Conservation (phyloP, 1,140 invertebrate genomes). For the Bombus impatiens region DNA sequence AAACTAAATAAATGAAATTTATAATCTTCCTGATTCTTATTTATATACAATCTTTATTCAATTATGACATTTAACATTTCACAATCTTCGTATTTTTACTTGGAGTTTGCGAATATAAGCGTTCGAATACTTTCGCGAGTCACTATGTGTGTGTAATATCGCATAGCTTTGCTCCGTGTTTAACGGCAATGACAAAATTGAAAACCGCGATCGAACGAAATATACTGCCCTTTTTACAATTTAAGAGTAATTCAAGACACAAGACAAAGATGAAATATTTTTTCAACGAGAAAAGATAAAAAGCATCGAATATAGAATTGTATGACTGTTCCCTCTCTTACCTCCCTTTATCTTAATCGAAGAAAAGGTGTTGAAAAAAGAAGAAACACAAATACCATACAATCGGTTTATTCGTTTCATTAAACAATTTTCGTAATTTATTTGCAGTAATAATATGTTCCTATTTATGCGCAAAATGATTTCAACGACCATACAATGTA, state of each 20-base stretch:
- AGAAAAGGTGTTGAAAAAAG: no score
- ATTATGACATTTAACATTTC: conserved; percentile 37
- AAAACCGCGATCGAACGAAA: background rate
- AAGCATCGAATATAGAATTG: background rate
- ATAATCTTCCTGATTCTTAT: conserved; percentile 36
- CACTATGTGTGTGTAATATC: no score
- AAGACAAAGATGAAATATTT: background rate
- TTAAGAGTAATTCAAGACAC: background rate
- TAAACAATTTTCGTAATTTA: no score
- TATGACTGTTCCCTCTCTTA: background rate
- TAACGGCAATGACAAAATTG: background rate
- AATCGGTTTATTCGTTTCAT: no score
- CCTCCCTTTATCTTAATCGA: background rate
- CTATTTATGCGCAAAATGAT: no score
- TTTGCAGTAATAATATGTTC: no score
- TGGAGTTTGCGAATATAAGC: background rate
- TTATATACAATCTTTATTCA: conserved; percentile 53
- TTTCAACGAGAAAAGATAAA: background rate
- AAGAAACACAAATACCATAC: background rate
- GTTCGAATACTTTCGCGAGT: no score
- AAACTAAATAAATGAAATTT: conserved; percentile 15
- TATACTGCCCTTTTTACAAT: background rate
- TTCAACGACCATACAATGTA: no score
- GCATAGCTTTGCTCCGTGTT: background rate
- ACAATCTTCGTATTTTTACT: conserved; percentile 9